A percentile compares a stretch with the other conserved stretches of the same genome.
Evolutionary conservation across 2,888 invertebrate genomes (phyloP).

Genomic region (Perizoma flavofasciatum): DNA sequence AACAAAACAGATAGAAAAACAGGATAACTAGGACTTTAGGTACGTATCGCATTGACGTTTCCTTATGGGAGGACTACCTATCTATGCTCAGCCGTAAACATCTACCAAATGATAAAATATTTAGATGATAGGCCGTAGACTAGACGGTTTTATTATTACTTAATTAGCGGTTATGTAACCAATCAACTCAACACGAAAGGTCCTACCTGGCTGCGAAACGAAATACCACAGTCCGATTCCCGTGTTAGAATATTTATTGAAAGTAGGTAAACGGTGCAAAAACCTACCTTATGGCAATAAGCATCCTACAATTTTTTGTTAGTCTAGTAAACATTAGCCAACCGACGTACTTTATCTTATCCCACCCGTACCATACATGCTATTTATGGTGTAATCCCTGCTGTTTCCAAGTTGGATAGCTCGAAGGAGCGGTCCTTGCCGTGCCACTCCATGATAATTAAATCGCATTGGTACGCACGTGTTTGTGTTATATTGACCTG

Average conservation of each 20-base stretch:
- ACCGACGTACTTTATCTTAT: neutral
- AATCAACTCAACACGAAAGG: no score
- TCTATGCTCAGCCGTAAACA: no score
- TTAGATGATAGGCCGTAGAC: no score
- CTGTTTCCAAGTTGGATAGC: constrained; percentile 3
- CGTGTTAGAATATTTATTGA: neutral
- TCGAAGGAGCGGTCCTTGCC: constrained; percentile 2
- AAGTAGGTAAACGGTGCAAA: neutral
- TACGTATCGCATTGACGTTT: no score
- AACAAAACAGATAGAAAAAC: no score
- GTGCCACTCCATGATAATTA: constrained; percentile 4
- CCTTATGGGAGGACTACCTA: no score
- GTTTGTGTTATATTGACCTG: no score
- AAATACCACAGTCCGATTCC: neutral
- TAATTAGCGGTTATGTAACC: no score
- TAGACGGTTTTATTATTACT: no score
- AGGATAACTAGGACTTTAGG: no score
- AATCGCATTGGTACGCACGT: neutral
- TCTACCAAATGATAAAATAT: no score
- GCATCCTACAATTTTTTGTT: neutral
- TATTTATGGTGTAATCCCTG: constrained; percentile 4
- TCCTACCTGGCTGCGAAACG: neutral
- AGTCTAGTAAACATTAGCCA: neutral
- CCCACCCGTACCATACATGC: neutral
- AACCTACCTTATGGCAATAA: no score